Evolutionary conservation across 1,140 invertebrate species (phyloP).

Genomic region (Microplitis mediator): DNA sequence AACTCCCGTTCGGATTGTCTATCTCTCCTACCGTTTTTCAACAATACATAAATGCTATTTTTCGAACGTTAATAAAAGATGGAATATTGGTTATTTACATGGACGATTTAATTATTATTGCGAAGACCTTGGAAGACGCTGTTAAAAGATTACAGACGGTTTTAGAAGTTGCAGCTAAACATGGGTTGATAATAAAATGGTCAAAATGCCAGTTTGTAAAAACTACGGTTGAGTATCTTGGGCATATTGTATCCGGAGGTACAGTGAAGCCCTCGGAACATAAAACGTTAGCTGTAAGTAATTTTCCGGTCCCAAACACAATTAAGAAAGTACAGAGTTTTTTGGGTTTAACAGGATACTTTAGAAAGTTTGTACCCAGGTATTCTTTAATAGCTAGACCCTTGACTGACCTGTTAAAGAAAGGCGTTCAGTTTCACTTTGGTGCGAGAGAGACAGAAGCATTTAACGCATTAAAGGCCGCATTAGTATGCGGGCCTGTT

Average conservation of each 20-base stretch:
- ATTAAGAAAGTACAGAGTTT: constrained; percentile 43
- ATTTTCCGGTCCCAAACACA: constrained; percentile 44
- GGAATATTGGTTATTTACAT: constrained; percentile 39
- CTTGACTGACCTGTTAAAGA: constrained; percentile 29
- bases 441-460: not conserved
- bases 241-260: constrained; percentile 31
- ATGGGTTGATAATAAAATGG: constrained; percentile 30
- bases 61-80: constrained; percentile 25
- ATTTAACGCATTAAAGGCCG: constrained; percentile 33
- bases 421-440: constrained; percentile 20
- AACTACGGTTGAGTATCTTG: constrained; percentile 31
- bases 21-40: constrained; percentile 38
- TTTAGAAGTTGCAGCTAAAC: constrained; percentile 22
- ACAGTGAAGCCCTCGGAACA: constrained; percentile 38
- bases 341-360: constrained; percentile 46
- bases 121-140: constrained; percentile 24
- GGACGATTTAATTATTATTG: constrained; percentile 45
- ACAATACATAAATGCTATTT: constrained; percentile 20
- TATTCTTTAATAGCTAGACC: constrained; percentile 40
- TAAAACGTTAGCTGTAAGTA: constrained; percentile 45
- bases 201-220: constrained; percentile 23
- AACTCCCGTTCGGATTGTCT: constrained; percentile 15
- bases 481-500: constrained; percentile 34
- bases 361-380: constrained; percentile 41
- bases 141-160: constrained; percentile 32